phyloP scores from a whole-genome alignment of 2,888 invertebrate genomes.

The Xylophagus ater region DNA sequence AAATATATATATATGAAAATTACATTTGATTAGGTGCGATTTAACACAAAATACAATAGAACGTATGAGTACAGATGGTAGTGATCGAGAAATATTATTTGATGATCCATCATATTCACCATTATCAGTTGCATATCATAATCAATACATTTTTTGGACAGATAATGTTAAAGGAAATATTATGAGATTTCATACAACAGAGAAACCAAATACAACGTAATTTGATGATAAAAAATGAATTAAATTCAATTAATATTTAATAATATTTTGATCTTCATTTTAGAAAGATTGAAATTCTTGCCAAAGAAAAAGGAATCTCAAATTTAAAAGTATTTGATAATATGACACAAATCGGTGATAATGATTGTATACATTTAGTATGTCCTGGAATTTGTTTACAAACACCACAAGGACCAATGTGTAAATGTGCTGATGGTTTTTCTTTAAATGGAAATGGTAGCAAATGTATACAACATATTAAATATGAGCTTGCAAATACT shows the following conservation, averaged over 20 bases:
- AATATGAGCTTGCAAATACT: slow-evolving; percentile 20
- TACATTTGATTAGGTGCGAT: slow-evolving; percentile 47
- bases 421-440: slow-evolving; percentile 53
- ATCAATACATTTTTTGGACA: slow-evolving; percentile 56
- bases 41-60: slow-evolving; percentile 56
- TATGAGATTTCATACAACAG: slow-evolving; percentile 41
- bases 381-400: slow-evolving; percentile 66
- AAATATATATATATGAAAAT: slow-evolving; percentile 4
- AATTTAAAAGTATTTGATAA: slow-evolving; percentile 57
- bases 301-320: slow-evolving; percentile 50
- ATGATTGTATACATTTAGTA: slow-evolving; percentile 27
- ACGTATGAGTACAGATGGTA: slow-evolving; percentile 48
- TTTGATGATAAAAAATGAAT: background rate
- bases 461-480: slow-evolving; percentile 40
- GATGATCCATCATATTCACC: slow-evolving; percentile 48
- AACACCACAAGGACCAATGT: slow-evolving; percentile 44
- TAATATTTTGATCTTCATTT: background rate
- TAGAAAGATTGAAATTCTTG: slow-evolving; percentile 38
- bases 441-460: slow-evolving; percentile 35
- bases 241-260: background rate
- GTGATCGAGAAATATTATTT: slow-evolving; percentile 42
- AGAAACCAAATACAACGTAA: slow-evolving; percentile 8
- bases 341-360: slow-evolving; percentile 44
- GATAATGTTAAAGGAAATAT: slow-evolving; percentile 55
- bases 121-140: slow-evolving; percentile 53